Base-by-base conservation (phyloP, 2,113 vertebrate genomes). In the Oncorhynchus kisutch region DNA sequence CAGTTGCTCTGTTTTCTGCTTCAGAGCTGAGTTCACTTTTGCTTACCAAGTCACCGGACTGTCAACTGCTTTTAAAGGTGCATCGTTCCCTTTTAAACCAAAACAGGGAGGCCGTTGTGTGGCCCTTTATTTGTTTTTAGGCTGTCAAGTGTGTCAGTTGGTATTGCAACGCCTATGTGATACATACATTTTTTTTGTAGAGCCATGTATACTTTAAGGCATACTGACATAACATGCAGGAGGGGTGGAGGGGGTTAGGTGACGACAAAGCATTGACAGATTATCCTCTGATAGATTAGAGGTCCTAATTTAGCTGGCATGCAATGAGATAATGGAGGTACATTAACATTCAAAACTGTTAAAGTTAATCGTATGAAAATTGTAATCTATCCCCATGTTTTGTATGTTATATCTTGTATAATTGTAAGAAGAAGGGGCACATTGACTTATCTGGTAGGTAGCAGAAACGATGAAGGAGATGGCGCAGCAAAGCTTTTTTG, bases 281-380 rank as follows among this genome's bases (percentile, higher is more conserved):
- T 92, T 91, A 93, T 91, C 88, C 87, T 84, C 85, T 92, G 91
- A 91, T 74, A 92, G 91, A 91, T 91, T 91, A 92, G 73, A 90
- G 82, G 69, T 88, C 86, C 86, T 88, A 86, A 91, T 88, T 91
- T 87, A 92, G 86, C 84, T 74, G 78, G 2, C 39, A 70, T 67
- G 51, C 65, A n/a, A 70, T 3, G 16, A 80, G 29, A 39, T 64
- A 18, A 67, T 18, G 27, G 24, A 60, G 49, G 18, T 18, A 45
- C 54, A 57, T 5, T 57, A 18, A 57, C 54, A 57, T 45, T 45
- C 39, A 45, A 45, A 45, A 45, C 39, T 45, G 39, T 45, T 45
- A 9, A 45, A 45, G 39, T 11, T 45, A 45, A 45, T 45, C 9
- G 39, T 45, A 45, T 11, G 39, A 45, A 45, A 45, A 45, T 11